Conservation (phyloP, 2,888 invertebrate genomes). For the Apodemia hepburni region DNA sequence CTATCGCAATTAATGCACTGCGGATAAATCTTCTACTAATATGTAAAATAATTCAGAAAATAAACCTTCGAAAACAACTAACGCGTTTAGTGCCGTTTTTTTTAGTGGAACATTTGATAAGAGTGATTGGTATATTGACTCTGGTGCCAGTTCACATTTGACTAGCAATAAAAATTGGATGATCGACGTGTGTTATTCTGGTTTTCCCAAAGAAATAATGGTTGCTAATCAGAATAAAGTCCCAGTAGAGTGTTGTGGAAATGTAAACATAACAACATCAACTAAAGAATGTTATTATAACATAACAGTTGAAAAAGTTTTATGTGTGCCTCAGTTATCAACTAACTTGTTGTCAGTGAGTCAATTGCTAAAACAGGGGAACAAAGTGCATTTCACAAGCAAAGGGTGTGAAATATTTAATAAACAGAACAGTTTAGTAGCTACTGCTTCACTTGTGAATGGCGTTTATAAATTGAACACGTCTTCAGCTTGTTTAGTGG, state of each 20-base stretch:
- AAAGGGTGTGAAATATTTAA: conserved; percentile 24
- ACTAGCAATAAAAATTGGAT: too few relatives aligned
- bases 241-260: conserved; percentile 22
- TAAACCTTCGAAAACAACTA: too few relatives aligned
- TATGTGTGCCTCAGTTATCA: conserved; percentile 23
- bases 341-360: conserved; percentile 28
- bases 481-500: conserved; percentile 17
- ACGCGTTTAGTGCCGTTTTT: too few relatives aligned
- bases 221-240: too few relatives aligned
- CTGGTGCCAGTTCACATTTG: too few relatives aligned
- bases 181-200: too few relatives aligned
- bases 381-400: conserved; percentile 24
- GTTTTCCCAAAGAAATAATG: too few relatives aligned
- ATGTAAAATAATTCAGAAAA: too few relatives aligned
- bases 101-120: too few relatives aligned
- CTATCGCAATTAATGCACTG: too few relatives aligned
- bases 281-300: conserved; percentile 23
- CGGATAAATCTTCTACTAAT: too few relatives aligned
- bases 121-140: too few relatives aligned
- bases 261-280: conserved; percentile 15
- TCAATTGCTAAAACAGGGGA: conserved; percentile 25
- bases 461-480: conserved; percentile 29
- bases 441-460: conserved; percentile 23
- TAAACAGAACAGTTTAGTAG: conserved; percentile 22
- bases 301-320: conserved; percentile 23